Percentiles rank a stretch among this genome's conserved stretches.
phyloP scores from a whole-genome alignment of 2,888 invertebrate genomes.

The Cephus runcator region DNA sequence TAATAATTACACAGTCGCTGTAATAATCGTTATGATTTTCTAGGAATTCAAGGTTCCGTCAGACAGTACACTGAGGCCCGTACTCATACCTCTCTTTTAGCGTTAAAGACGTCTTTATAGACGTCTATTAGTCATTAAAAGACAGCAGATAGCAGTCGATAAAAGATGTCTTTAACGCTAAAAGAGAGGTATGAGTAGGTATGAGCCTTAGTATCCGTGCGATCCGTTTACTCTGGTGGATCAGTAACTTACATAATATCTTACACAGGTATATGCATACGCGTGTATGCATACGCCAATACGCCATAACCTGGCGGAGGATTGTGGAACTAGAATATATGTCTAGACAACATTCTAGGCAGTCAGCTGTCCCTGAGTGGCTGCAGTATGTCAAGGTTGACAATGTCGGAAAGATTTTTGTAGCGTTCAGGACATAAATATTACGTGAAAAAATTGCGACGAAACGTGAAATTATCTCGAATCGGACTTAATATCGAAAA shows the following conservation, averaged over 20 bases:
- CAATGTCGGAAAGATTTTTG: not conserved
- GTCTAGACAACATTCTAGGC: not conserved
- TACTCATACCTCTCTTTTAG: too few relatives aligned
- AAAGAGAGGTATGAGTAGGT: too few relatives aligned
- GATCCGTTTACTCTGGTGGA: not conserved
- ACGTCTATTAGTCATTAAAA: too few relatives aligned
- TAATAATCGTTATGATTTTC: not conserved
- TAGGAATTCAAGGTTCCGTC: not conserved
- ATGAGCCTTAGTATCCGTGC: not conserved
- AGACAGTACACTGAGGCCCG: not conserved
- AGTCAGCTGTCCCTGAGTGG: not conserved
- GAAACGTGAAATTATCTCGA: not conserved
- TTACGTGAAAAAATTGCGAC: too few relatives aligned
- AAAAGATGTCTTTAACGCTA: too few relatives aligned
- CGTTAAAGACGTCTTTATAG: too few relatives aligned
- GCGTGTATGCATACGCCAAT: not conserved
- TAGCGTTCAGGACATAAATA: not conserved
- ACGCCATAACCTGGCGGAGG: not conserved
- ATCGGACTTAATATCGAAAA: too few relatives aligned
- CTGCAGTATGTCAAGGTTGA: not conserved
- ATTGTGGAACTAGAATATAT: not conserved
- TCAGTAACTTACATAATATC: not conserved
- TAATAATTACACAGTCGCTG: not conserved
- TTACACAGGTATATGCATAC: not conserved
- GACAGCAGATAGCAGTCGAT: too few relatives aligned